Evolutionary conservation across 2,888 invertebrate genomes (phyloP), one percentile per base, ranked within the genome.

Genomic region (Apocheima hispidaria): DNA sequence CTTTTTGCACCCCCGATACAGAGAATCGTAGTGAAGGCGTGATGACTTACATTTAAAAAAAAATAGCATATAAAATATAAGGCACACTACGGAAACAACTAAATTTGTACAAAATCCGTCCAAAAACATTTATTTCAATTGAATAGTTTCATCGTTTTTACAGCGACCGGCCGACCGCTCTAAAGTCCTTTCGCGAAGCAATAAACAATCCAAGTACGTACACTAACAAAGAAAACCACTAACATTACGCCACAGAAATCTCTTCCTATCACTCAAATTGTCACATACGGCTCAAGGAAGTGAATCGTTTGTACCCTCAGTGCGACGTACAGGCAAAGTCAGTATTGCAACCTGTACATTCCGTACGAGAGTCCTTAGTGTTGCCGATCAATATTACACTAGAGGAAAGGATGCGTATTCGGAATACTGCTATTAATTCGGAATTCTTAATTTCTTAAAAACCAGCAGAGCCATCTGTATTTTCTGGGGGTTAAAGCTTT

Each of bases 291-390:
- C 36, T 54, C 58, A 30, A 53, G 58, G 43, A 64, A 66, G 64
- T 64, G 59, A 63, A 61, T 57, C 64, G 65, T 69, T 67, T 65
- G 67, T 65, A 60, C 61, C 46, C 41, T 38, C 43, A 6, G 10
- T 2, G n/a, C 4, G 10, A 44, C 40, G 14, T 60, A 55, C 33
- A 40, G 4, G 28, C n/a, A 23, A 50, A 1, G 14, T 0, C 55
- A 60, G 60, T 54, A 54, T 18, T 16, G 9, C 41, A 49, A 36
- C 28, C 43, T n/a, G 9, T 20, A 10, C 0, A 30, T 12, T 10
- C 2, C 30, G 10, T 2, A 26, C 6, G 26, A 0, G 9, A 26
- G 9, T 10, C 10, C 3, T 0, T 7, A 10, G 12, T 30, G 26
- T 26, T 26, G n/a, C n/a, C n/a, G n/a, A 26, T 4, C 5, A 7